Base-by-base conservation (phyloP, 2,797 vertebrate genomes). In the Intellagama lesueurii region DNA sequence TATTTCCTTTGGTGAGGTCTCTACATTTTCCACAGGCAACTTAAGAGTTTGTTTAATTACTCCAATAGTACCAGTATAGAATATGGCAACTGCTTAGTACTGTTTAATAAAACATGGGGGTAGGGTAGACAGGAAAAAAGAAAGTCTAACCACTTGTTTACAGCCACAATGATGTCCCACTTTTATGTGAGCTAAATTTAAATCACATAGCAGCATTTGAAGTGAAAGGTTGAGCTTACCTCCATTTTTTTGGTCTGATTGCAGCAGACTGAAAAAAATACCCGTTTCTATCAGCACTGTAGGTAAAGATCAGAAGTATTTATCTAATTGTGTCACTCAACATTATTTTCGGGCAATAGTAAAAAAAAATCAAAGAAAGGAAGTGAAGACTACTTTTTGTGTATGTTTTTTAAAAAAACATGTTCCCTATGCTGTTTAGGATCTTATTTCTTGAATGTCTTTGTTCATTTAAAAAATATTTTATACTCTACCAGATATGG, bases 161-260 rank as follows among this genome's bases (percentile, higher is more conserved):
- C 32, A 90, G 12, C 64, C 3, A 26, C 22, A 1, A 14, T 1
- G 1, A 87, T 90, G 90, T 87, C 77, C 91, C 30, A 5, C 1
- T 86, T 94, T 88, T 14, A 78, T 88, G 60, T 49, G 92, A 52
- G 82, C 28, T 75, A 92, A 92, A 91, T 69, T 26, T 91, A 85
- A 91, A 94, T 87, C 91, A 90, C 69, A 86, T 84, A 83, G 3
- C 14, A 80, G 44, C 79, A 88, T 87, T 85, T 88, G 76, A 92
- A 86, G 5, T 17, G 84, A 91, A 90, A 86, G 26, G 32, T 79
- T 90, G 69, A 89, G 9, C 77, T 92, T 95, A 73, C 93, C 44
- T 89, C 0, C 0, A 28, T 94, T 89, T 95, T 79, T n/a, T 32
- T 91, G 68, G 76, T 91, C 86, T 91, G 86, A 76, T 64, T 35